Evolutionary conservation across 2,888 invertebrate genomes (phyloP).

Genomic region (Hydrotaea diabolus): DNA sequence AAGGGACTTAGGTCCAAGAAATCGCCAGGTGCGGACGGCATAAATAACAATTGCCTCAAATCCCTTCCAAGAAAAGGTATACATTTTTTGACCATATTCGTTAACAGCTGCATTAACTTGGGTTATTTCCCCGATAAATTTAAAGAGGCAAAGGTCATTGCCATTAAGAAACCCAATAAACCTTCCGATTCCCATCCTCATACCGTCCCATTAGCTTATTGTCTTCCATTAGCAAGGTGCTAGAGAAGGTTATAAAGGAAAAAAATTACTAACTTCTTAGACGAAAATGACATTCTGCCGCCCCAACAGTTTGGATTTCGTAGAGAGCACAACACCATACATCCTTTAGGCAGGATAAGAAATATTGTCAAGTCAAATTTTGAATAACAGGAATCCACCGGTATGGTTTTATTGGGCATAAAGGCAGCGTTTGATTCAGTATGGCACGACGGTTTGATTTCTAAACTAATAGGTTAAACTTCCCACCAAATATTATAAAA

Average conservation of each 20-base stretch:
- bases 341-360: constrained; percentile 71
- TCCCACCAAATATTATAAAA: background rate
- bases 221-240: constrained; percentile 50
- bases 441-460: constrained; percentile 69
- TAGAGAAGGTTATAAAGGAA: constrained; percentile 56
- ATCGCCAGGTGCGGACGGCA: background rate
- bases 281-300: constrained; percentile 47
- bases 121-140: constrained; percentile 30
- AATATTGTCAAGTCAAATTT: constrained; percentile 69
- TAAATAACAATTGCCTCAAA: constrained; percentile 21
- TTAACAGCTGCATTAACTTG: constrained; percentile 23
- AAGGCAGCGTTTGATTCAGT: constrained; percentile 73
- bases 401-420: constrained; percentile 36
- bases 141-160: constrained; percentile 35
- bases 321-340: constrained; percentile 70
- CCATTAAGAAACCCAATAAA: constrained; percentile 43
- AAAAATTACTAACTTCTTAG: constrained; percentile 46
- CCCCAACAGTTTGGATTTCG: constrained; percentile 66
- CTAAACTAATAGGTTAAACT: background rate
- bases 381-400: constrained; percentile 64
- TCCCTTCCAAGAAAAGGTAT: constrained; percentile 22
- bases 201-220: constrained; percentile 40
- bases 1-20: background rate
- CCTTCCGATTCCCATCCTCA: constrained; percentile 3
- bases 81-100: background rate